Percentiles rank a stretch among this genome's conserved stretches.
Evolutionary conservation across 2,888 invertebrate genomes (phyloP).

Genomic region (Hydrotaea cyrtoneurina): DNA sequence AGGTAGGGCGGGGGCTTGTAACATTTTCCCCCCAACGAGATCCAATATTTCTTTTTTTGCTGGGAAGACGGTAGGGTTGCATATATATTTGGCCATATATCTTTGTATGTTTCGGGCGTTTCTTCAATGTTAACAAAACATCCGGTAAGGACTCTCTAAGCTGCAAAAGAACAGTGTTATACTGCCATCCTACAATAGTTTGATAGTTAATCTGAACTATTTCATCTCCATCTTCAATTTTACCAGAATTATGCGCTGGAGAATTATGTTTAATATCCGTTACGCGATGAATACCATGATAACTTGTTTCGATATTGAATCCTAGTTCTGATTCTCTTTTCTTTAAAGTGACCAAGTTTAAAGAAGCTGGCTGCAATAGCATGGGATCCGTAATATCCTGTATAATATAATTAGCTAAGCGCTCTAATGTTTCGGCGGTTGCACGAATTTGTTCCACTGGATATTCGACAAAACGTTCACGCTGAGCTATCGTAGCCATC

Average conservation of each 20-base stretch:
- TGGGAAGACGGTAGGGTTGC: conserved; percentile 87
- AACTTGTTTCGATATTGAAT: conserved; percentile 93
- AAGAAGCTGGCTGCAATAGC: conserved; percentile 94
- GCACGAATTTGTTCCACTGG: conserved; percentile 87
- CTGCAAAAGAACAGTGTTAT: conserved; percentile 87
- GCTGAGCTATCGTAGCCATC: conserved; percentile 94
- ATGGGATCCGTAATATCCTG: conserved; percentile 94
- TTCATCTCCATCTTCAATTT: conserved; percentile 97
- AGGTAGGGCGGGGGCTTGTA: conserved; percentile 85
- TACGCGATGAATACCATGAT: conserved; percentile 90
- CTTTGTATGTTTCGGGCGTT: conserved; percentile 90
- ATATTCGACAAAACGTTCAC: conserved; percentile 93
- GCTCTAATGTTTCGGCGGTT: conserved; percentile 88
- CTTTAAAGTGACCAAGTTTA: conserved; percentile 92
- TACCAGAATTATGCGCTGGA: conserved; percentile 94
- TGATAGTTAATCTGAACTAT: conserved; percentile 93
- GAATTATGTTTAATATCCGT: conserved; percentile 95
- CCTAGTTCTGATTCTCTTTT: conserved; percentile 94
- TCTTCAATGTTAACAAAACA: conserved; percentile 90
- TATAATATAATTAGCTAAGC: conserved; percentile 91
- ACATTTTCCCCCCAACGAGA: conserved; percentile 87
- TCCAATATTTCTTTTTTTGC: conserved; percentile 85
- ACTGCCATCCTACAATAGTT: conserved; percentile 90
- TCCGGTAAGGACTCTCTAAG: conserved; percentile 90
- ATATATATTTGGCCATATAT: conserved; percentile 86